Evolutionary conservation across 2,113 vertebrate species (phyloP).

Genomic region (Sinocyclocheilus grahami): DNA sequence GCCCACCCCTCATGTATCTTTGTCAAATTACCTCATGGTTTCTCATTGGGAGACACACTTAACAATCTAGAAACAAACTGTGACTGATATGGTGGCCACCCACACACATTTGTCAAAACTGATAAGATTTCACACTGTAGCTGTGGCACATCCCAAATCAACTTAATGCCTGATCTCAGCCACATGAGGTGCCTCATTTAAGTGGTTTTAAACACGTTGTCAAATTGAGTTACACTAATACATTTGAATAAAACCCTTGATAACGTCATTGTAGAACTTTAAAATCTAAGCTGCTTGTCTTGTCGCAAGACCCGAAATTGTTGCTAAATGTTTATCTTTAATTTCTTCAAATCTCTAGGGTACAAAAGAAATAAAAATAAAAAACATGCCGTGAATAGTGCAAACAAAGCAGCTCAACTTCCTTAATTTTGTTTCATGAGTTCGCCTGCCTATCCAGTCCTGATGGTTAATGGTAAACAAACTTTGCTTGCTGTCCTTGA

Average conservation of each 20-base stretch:
- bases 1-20: neutral
- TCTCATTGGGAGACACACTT: conserved; percentile 16
- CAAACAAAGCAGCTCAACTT: no score
- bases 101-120: neutral
- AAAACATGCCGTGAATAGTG: neutral
- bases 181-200: neutral
- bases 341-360: neutral
- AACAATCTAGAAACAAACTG: conserved; percentile 17
- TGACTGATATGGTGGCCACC: neutral
- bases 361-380: neutral
- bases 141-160: neutral
- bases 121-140: neutral
- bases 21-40: conserved; percentile 12
- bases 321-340: neutral
- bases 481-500: no score
- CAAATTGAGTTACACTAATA: neutral
- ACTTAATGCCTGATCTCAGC: neutral
- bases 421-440: no score
- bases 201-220: neutral
- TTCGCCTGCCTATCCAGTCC: no score
- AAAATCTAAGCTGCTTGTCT: neutral
- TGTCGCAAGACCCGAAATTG: neutral
- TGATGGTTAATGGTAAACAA: no score
- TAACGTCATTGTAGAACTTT: neutral
- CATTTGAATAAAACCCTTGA: neutral